Evolutionary conservation across 2,888 invertebrate species (phyloP).

Genomic region (Cheilosia vulpina): DNA sequence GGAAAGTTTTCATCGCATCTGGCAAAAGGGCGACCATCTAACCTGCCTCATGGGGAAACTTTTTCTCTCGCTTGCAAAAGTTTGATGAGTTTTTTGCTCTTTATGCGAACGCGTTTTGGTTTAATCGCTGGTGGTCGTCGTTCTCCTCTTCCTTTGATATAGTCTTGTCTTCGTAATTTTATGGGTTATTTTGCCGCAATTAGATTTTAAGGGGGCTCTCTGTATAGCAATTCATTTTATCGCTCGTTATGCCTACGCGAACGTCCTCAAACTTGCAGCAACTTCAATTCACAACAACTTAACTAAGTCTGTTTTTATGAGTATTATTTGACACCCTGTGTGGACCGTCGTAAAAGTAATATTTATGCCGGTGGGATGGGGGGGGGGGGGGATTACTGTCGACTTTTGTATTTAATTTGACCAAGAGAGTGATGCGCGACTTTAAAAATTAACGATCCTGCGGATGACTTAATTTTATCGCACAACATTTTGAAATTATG

Average conservation of each 20-base stretch:
- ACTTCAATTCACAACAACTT: conserved; percentile 57
- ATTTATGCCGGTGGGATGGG: background rate
- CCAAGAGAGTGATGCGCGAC: conserved; percentile 47
- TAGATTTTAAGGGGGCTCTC: conserved; percentile 50
- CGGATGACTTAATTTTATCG: conserved; percentile 70
- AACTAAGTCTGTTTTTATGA: conserved; percentile 59
- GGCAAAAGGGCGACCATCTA: conserved; percentile 15
- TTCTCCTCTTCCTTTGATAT: background rate
- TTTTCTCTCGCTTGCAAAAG: conserved; percentile 46
- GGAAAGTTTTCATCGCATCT: conserved; percentile 39
- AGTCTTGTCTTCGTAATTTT: conserved; percentile 60
- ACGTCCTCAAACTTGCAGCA: conserved; percentile 1
- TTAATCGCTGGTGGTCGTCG: conserved; percentile 2
- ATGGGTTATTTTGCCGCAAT: conserved; percentile 73
- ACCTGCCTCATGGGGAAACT: conserved; percentile 21
- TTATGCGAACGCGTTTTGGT: conserved; percentile 18
- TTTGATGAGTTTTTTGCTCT: conserved; percentile 66
- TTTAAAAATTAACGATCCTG: conserved; percentile 71
- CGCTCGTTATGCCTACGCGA: conserved; percentile 25
- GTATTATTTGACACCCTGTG: conserved; percentile 69
- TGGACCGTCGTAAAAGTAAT: conserved; percentile 56
- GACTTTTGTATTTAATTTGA: conserved; percentile 70
- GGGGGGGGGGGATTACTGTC: conserved; percentile 5
- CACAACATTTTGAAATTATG: conserved; percentile 16
- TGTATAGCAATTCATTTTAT: conserved; percentile 63